Base-by-base conservation (phyloP, 1,140 invertebrate genomes). In the Drosophila gunungcola region DNA sequence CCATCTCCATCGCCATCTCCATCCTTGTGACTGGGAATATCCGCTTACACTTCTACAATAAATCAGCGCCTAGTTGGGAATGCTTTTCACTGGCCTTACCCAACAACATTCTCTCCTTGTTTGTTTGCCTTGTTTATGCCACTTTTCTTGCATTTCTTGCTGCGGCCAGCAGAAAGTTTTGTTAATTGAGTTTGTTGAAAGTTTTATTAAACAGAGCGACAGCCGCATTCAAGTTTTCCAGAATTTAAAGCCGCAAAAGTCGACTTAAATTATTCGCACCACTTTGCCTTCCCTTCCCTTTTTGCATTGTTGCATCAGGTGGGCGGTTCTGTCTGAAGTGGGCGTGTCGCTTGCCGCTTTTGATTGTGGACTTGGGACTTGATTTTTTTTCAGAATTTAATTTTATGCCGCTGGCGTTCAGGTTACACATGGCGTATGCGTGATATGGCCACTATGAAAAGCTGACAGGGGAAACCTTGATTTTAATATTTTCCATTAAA, bases 111-210 rank as follows among this genome's bases (percentile, higher is more conserved):
- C 45, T 41, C 25, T 32, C 32, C 42, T 70, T 89, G 83, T 89
- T 88, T 89, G 84, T 86, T 86, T 86, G 82, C 80, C 82, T 86
- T 86, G 82, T 86, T 86, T 88, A 86, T 86, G 83, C 82, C 84
- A 86, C 82, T 86, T 86, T 88, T 83, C 83, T 88, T 83, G 82
- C 82, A 86, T 86, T 86, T 83, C 82, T 88, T 86, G 79, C 72
- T 86, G 84, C 64, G 82, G 78, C 82, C 83, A 68, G 84, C 80
- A 68, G 42, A 88, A 88, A 89, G 73, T 88, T 88, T 80, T 84
- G 84, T 88, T 88, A 88, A 88, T 88, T 88, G 84, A 88, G 84
- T 88, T 88, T 88, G 85, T 84, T 84, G 84, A 89, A 88, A 88
- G 84, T 88, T 88, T 88, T 88, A 88, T 88, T 89, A 89, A 88